Evolutionary conservation across 2,888 invertebrate genomes (phyloP).

Genomic region (Rhyacophila evoluta): DNA sequence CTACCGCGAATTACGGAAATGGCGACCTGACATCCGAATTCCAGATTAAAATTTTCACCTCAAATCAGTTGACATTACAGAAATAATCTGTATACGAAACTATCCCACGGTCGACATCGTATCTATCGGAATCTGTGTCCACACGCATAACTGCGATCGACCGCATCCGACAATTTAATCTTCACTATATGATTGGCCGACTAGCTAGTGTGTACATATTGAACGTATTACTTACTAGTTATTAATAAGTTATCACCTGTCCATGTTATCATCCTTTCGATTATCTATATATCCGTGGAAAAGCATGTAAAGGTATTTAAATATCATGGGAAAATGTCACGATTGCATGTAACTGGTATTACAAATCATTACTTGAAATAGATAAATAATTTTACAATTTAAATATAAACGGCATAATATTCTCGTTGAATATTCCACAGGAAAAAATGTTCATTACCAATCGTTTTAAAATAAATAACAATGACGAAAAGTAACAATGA

Average conservation of each 20-base stretch:
- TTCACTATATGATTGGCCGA: neutral
- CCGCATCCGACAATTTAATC: conserved; percentile 19
- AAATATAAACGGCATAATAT: too few relatives aligned
- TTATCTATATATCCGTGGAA: conserved; percentile 11
- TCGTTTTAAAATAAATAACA: too few relatives aligned
- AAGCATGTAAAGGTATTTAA: neutral
- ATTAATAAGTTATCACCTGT: conserved; percentile 7
- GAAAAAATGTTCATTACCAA: too few relatives aligned
- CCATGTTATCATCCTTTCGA: neutral
- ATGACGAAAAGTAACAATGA: too few relatives aligned
- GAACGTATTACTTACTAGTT: neutral
- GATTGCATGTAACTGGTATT: too few relatives aligned
- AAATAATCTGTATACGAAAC: neutral
- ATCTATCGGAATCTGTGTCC: neutral
- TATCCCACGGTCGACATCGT: neutral
- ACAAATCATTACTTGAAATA: too few relatives aligned
- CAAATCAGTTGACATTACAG: neutral
- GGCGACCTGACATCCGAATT: neutral
- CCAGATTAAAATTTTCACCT: neutral
- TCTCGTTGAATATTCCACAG: too few relatives aligned
- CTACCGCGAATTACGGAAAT: neutral
- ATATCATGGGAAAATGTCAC: neutral
- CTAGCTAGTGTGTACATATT: neutral
- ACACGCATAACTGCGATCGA: conserved; percentile 13
- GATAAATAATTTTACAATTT: too few relatives aligned